Base-by-base conservation (phyloP, 1,140 invertebrate species). In the Drosophila ficusphila region DNA sequence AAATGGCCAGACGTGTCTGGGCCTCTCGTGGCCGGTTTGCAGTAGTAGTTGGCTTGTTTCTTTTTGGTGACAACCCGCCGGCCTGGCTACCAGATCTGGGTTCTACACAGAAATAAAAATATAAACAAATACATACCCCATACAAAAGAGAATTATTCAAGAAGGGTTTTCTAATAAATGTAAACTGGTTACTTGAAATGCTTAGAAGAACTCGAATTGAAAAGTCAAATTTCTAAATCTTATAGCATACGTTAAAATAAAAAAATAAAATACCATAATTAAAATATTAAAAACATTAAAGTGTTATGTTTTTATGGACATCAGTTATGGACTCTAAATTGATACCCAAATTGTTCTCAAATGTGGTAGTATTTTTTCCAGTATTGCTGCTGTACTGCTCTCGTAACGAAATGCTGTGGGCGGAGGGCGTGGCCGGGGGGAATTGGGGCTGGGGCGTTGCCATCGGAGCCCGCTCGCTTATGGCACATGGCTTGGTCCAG, bases 1-100 rank as follows among this genome's bases (percentile, higher is more conserved):
- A 86, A 85, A 86, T 86, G 64, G 53, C 68, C 54, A 53, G 76
- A 64, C 76, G 57, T 79, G 71, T 75, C 71, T 72, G 60, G 46
- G 36, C 41, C 62, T 49, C 33, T 51, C 29, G 47, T 23, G 42
- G 36, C 31, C 60, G 48, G 41, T 49, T 54, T 36, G 47, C 41
- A 27, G 14, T 27, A 44, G 41, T 44, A 53, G 49, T 69, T 67
- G 67, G 58, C 53, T 34, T 16, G 34, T 42, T 38, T 11, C n/a
- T 38, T 11, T n/a, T 61, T 56, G 60, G 60, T 60, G 60, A 60
- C 53, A 64, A 52, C 31, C 38, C 29, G 42, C 25, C 70, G 23
- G 56, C 18, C 18, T 41, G 64, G 44, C 71, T 75, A 61, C 52
- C 46, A 57, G 47, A 14, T 46, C 34, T 38, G 49, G 14, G 21